Percentiles rank a stretch among this genome's conserved stretches.
Evolutionary conservation across 2,113 vertebrate species (phyloP).

Genomic region (Periophthalmus modestus): DNA sequence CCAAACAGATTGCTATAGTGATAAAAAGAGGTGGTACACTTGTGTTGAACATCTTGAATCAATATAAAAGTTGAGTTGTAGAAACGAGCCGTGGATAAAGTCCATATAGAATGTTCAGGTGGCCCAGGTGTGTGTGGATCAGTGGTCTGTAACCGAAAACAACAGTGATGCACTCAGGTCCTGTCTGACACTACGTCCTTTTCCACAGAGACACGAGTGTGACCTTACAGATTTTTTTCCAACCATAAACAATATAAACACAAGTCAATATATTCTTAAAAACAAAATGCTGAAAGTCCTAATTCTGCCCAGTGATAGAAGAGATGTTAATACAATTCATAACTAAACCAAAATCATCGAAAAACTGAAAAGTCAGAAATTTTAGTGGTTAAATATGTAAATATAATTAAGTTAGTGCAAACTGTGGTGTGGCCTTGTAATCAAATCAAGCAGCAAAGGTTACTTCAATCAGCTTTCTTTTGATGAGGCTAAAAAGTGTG

Average conservation of each 20-base stretch:
- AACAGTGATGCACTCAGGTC: constrained; percentile 62
- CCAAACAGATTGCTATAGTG: neutral
- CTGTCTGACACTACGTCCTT: constrained; percentile 65
- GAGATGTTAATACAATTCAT: neutral
- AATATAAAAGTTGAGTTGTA: constrained; percentile 55
- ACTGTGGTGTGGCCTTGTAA: constrained; percentile 31
- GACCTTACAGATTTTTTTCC: constrained; percentile 58
- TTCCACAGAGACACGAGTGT: constrained; percentile 64
- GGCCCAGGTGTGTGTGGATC: constrained; percentile 47
- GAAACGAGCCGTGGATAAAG: constrained; percentile 32
- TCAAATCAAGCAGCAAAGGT: constrained; percentile 53
- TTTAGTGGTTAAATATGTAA: constrained; percentile 36
- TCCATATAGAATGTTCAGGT: constrained; percentile 51
- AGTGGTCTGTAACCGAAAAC: constrained; percentile 53
- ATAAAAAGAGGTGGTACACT: neutral
- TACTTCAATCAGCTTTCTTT: constrained; percentile 46
- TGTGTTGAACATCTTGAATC: constrained; percentile 46
- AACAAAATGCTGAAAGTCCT: neutral
- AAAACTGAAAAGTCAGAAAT: constrained; percentile 11
- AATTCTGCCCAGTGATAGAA: neutral
- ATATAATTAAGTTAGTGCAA: constrained; percentile 36
- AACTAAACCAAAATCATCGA: constrained; percentile 1
- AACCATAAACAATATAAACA: neutral
- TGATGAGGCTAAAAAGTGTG: constrained; percentile 27
- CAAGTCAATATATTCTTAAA: neutral